A percentile compares a stretch with the other conserved stretches of the same genome.
These are phyloP conservation scores for Dynastes maya DNA, from an alignment of 2,888 invertebrate species.

Conservation along the genomic window DNA sequence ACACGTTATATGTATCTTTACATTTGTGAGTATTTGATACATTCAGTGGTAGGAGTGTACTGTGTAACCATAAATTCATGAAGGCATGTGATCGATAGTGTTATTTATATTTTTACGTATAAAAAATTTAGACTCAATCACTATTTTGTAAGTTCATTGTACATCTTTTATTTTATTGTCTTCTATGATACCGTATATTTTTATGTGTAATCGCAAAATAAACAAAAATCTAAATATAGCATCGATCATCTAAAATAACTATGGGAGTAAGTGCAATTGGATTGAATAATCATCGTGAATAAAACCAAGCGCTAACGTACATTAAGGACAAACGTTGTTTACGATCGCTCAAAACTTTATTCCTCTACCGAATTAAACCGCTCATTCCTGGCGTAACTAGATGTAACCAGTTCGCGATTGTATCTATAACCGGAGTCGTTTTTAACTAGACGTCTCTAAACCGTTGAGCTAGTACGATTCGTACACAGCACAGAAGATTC, in stretches of 20 bases:
- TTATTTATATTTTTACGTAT: not conserved
- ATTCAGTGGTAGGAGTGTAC: not conserved
- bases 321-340: constrained; percentile 49
- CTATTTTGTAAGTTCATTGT: not conserved
- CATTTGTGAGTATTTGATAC: too few species aligned
- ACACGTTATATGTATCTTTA: too few species aligned
- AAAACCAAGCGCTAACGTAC: constrained; percentile 36
- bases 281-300: constrained; percentile 46
- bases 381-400: constrained; percentile 69
- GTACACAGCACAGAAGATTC: not conserved
- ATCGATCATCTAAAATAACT: constrained; percentile 51
- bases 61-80: constrained; percentile 22
- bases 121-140: not conserved
- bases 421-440: constrained; percentile 63
- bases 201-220: constrained; percentile 33
- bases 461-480: constrained; percentile 43
- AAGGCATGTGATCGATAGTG: constrained; percentile 11
- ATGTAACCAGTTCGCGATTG: constrained; percentile 66
- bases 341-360: constrained; percentile 59
- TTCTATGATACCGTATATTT: not conserved
- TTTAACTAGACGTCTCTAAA: constrained; percentile 62
- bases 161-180: not conserved
- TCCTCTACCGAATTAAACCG: constrained; percentile 68
- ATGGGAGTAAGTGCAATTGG: constrained; percentile 49
- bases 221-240: constrained; percentile 49